Base-by-base conservation (phyloP, 1,140 invertebrate genomes). In the Drosophila kurseongensis region DNA sequence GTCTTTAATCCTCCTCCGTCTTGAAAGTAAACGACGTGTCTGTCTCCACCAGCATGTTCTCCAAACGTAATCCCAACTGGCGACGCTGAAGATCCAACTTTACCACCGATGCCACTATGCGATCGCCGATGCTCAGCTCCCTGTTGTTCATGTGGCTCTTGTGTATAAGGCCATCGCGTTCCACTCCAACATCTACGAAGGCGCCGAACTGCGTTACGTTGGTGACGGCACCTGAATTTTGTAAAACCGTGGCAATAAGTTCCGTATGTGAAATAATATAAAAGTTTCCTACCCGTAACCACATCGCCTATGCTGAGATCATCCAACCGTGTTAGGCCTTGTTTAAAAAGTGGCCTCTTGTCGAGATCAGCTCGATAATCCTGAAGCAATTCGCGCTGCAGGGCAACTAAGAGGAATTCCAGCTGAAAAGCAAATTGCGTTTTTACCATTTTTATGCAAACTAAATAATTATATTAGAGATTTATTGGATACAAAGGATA, bases 171-270 rank as follows among this genome's bases (percentile, higher is more conserved):
- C 96, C 97, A 92, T 96, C 94, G 44, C 91, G 94, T 4, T 95
- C 96, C 0, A 98, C 95, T 0, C 97, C 97, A 69, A 98, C 95
- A 91, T 98, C 97, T 5, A 98, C 96, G 92, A 98, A 99, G 42
- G 95, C 95, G 13, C 98, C 98, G 92, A 98, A 98, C 73, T 97
- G 95, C 0, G 97, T 97, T 0, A 97, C 95, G 92, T 98, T 99
- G 5, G 93, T 94, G 0, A 97, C 95, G 1, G 94, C 93, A 16
- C 96, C 96, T 86, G 44, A 8, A 42, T 0, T 9, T 42, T 32
- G 29, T 14, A 9, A 13, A 13, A 55, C 7, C 42, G 10, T 3
- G 8, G 32, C 7, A 1, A 44, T 36, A 18, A 36, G 8, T 47
- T 2, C 14, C 18, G 10, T 41, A 13, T 16, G 10, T 8, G 2